Conservation (phyloP, 1,140 invertebrate species). For the Habropoda laboriosa region DNA sequence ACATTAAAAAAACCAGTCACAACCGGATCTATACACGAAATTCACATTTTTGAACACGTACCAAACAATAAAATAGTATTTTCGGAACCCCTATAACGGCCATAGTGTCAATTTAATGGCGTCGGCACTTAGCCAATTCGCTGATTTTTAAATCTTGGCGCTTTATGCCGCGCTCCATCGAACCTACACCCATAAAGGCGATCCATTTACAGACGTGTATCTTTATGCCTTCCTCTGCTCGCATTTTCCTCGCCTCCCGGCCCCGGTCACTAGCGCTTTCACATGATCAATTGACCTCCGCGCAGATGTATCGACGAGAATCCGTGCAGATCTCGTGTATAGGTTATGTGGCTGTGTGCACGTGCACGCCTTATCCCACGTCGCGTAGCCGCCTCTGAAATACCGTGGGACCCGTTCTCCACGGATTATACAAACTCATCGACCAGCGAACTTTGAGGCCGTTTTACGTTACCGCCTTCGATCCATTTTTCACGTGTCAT, state of each 20-base stretch:
- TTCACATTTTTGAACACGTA: too few relatives aligned
- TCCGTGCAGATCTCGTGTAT: slow-evolving; percentile 4
- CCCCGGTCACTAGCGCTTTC: slow-evolving; percentile 43
- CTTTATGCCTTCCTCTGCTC: slow-evolving; percentile 1
- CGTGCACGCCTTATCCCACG: slow-evolving; percentile 23
- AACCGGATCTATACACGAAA: too few relatives aligned
- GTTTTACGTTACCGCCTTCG: not conserved
- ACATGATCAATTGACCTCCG: slow-evolving; percentile 56
- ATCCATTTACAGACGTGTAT: not conserved
- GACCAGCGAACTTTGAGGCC: slow-evolving; percentile 32
- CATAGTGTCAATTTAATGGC: too few relatives aligned
- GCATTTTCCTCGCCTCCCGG: slow-evolving; percentile 11
- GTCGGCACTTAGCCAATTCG: too few relatives aligned
- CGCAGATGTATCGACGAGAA: slow-evolving; percentile 20
- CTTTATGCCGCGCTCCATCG: not conserved
- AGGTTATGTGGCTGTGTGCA: not conserved
- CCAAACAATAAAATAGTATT: too few relatives aligned
- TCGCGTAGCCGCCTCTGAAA: slow-evolving; percentile 18
- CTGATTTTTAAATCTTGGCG: not conserved
- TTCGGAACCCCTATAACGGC: too few relatives aligned
- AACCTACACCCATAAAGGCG: not conserved
- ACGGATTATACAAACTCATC: slow-evolving; percentile 46
- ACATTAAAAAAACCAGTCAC: too few relatives aligned
- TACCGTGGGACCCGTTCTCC: slow-evolving; percentile 53
- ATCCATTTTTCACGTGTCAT: not conserved